phyloP scores from a whole-genome alignment of 2,113 vertebrate species.

The Chamaea fasciata region DNA sequence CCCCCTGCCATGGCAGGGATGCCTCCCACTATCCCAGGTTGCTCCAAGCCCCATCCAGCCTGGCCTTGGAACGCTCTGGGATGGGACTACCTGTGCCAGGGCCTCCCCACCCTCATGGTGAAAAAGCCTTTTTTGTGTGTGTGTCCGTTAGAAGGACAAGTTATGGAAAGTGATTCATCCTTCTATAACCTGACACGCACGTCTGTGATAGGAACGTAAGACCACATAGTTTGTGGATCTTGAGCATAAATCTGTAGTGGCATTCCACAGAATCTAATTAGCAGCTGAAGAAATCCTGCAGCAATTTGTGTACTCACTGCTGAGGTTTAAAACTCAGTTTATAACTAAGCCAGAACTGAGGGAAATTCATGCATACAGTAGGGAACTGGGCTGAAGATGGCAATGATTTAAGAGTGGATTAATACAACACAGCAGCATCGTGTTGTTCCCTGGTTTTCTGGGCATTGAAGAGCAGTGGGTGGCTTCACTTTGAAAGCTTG shows the following conservation, averaged over 20 bases:
- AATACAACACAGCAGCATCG: neutral
- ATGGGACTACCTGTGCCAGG: neutral
- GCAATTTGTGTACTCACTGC: neutral
- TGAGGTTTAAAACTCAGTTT: neutral
- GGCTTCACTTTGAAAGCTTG: neutral
- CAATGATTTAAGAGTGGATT: neutral
- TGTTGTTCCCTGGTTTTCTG: neutral
- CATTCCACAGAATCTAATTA: neutral
- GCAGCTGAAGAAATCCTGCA: neutral
- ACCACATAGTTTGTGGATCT: neutral
- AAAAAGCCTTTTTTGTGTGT: neutral
- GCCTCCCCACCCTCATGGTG: accelerated
- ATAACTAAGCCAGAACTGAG: neutral
- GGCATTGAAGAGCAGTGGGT: neutral
- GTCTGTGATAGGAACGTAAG: accelerated
- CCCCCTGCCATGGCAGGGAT: neutral
- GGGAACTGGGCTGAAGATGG: neutral
- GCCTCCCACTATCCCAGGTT: accelerated
- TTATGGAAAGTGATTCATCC: neutral
- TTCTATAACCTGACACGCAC: accelerated
- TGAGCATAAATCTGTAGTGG: neutral
- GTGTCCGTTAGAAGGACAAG: neutral
- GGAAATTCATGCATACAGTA: accelerated
- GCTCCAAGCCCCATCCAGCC: accelerated
- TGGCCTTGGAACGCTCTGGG: neutral